Conservation (phyloP, 2,888 invertebrate species). For the Chydorus sphaericus region DNA sequence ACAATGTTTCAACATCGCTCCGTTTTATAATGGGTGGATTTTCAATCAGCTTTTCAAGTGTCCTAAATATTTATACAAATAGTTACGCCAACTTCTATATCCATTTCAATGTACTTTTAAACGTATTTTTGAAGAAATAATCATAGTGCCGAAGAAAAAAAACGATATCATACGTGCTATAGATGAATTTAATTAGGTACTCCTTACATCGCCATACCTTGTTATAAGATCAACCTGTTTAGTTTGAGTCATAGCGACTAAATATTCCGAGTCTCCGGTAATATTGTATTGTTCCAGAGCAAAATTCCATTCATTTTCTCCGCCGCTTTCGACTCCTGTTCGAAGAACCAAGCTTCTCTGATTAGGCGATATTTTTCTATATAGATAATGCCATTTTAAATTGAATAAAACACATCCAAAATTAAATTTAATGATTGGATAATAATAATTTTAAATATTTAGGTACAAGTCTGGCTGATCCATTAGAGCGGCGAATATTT, state of each 20-base stretch:
- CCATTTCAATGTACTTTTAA: background rate
- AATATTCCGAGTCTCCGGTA: constrained; percentile 54
- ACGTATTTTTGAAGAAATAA: too few relatives aligned
- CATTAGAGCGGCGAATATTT: constrained; percentile 61
- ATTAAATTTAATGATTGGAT: background rate
- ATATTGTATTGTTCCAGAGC: background rate
- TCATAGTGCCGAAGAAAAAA: too few relatives aligned
- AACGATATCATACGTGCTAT: too few relatives aligned
- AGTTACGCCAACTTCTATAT: too few relatives aligned
- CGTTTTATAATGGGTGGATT: constrained; percentile 62
- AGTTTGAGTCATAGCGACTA: constrained; percentile 67
- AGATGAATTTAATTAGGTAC: too few relatives aligned
- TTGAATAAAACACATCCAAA: background rate
- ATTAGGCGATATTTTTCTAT: background rate
- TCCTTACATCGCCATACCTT: constrained; percentile 31
- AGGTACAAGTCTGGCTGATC: constrained; percentile 48
- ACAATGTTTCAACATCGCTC: constrained; percentile 63
- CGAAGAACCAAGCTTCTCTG: constrained; percentile 30
- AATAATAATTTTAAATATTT: background rate
- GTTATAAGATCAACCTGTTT: constrained; percentile 65
- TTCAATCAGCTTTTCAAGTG: constrained; percentile 54
- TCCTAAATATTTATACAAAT: too few relatives aligned
- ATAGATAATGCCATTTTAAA: background rate
- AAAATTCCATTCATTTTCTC: background rate
- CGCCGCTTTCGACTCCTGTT: constrained; percentile 1